Base-by-base conservation (phyloP, 1,140 invertebrate genomes). In the Artemia franciscana region DNA sequence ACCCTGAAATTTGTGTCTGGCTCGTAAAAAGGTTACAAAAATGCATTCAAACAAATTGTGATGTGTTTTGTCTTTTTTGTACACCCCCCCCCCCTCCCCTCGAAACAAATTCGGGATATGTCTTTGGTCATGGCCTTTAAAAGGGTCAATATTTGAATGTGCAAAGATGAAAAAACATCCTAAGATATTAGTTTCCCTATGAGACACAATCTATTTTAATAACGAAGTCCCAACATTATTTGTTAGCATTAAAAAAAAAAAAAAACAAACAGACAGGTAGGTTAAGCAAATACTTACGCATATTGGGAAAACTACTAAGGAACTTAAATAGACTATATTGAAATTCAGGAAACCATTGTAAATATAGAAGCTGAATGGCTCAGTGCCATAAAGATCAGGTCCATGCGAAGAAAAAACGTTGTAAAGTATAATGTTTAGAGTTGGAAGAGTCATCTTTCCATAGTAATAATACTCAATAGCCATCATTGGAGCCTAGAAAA, bases 321-420 rank as follows among this genome's bases (percentile, higher is more conserved):
- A 78, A 15, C 77, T 70, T 0, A 82, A 63, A 68, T 86, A 94
- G 58, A 88, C 79, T 67, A 98, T 77, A 75, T 98, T 98, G 70
- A 95, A 98, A 76, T 99, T 98, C 1, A 98, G 76, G 70, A 96
- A 84, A 60, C 89, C 86, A 78, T 99, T 99, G 9, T 90, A 73
- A 57, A 98, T 78, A 73, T 99, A 99, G 76, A 83, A 99, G 27
- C 82, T 84, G 71, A 87, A 83, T 0, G 91, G 89, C 72, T 96
- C 94, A n/a, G 82, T 85, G 62, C 92, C 93, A 75, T 97, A 98
- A 58, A 98, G 75, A 72, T 92, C 82, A 5, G 93, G 90, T 30
- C 95, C 95, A 70, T 92, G 86, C 58, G 78, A 79, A 4, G 86
- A 86, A 66, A 98, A 91, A 21, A 98, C 82, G 75, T 99, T 99